Conservation (phyloP, 2,797 vertebrate genomes). For the Falco concolor region DNA sequence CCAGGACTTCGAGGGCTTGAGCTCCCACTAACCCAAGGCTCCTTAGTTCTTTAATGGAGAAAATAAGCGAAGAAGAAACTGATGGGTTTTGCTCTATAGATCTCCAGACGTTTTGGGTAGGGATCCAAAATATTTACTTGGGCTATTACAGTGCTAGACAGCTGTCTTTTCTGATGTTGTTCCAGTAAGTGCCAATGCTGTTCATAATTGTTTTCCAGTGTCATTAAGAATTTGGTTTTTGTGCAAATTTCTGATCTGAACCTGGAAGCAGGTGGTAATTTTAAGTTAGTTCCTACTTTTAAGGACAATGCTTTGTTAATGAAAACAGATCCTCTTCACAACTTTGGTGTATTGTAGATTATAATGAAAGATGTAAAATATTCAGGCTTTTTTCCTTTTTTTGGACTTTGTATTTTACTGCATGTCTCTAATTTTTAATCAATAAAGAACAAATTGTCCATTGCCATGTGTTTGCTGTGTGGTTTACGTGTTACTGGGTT, state of each 20-base stretch:
- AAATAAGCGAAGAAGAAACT: not conserved
- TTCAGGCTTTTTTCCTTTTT: slow-evolving; percentile 68
- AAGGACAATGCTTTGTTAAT: slow-evolving; percentile 72
- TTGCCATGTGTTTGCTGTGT: not conserved
- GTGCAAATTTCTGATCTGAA: slow-evolving; percentile 69
- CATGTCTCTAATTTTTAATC: slow-evolving; percentile 93
- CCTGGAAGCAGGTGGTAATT: slow-evolving; percentile 68
- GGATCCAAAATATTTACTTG: slow-evolving; percentile 12
- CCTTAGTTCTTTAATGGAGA: not conserved
- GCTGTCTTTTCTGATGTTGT: slow-evolving; percentile 51
- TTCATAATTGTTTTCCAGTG: slow-evolving; percentile 60
- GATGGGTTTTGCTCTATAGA: not conserved
- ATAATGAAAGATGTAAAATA: slow-evolving; percentile 81
- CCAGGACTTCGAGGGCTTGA: not conserved
- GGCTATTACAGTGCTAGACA: slow-evolving; percentile 57
- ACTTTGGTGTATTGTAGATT: slow-evolving; percentile 77
- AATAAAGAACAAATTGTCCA: slow-evolving; percentile 88
- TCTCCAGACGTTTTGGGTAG: slow-evolving; percentile 34
- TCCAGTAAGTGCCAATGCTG: slow-evolving; percentile 71
- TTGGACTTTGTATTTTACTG: slow-evolving; percentile 85
- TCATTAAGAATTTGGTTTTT: slow-evolving; percentile 60
- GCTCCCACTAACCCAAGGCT: not conserved
- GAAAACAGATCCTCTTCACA: slow-evolving; percentile 70
- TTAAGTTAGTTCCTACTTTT: slow-evolving; percentile 61
- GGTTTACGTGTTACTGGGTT: not conserved